Evolutionary conservation across 2,797 vertebrate genomes (phyloP), one percentile per base, ranked within the genome.

Genomic region (Miopithecus talapoin): DNA sequence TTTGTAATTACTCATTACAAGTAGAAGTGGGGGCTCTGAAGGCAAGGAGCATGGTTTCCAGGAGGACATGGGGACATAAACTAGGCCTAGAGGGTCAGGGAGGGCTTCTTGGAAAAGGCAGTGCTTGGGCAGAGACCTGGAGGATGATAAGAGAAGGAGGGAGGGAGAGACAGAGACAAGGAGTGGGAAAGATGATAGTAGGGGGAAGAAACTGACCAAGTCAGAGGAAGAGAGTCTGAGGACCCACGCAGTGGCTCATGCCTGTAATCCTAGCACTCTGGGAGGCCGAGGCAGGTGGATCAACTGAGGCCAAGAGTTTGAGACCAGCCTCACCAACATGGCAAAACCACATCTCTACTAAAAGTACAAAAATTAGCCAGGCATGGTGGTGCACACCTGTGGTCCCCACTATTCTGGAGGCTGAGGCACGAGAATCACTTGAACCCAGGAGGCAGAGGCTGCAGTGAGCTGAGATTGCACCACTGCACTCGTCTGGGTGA

Each of bases 101-200:
- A 96, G 85, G 79, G 39, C 75, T 91, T 95, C 81, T 53, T 88
- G 80, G 75, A 95, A 79, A 91, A 84, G 70, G 75, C 39, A 17
- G 74, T 83, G 24, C 46, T 94, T 61, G 68, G 24, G 8, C 30
- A 81, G 90, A 79, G 11, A 81, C 68, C 46, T 78, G 79, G 43
- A 92, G 36, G 39, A n/a, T 41, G n/a, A 41, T 8, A 41, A 57
- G 26, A 59, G 33, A 97, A 53, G 41, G 21, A 55, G 11, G 57
- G 21, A 88, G 16, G 24, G 43, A 59, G 41, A 61, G 22, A 36
- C 1, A 70, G 21, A 75, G 33, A 8, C 33, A n/a, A n/a, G 39
- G 48, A 75, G 19, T 10, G 24, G 70, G 43, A 30, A 57, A 59
- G 55, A 41, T 5, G 28, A 72, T 33, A 87, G 10, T 57, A 39